A percentile compares a stretch with the other conserved stretches of the same genome.
Evolutionary conservation across 2,888 invertebrate species (phyloP).

Genomic region (Linnaemya tessellans): DNA sequence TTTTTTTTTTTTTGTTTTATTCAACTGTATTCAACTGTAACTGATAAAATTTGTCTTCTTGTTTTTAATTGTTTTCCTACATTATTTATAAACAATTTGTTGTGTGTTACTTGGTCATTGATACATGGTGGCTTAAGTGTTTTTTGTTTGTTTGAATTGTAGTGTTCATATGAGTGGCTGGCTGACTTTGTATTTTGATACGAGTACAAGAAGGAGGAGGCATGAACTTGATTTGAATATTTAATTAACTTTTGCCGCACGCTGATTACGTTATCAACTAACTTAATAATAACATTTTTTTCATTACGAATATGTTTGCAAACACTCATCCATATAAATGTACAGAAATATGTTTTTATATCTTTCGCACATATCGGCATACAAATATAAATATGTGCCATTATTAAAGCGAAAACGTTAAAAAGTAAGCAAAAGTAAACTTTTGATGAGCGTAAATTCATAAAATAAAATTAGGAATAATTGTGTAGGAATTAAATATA

Average conservation of each 20-base stretch:
- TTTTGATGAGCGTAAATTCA: not conserved
- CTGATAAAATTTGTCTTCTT: slow-evolving; percentile 19
- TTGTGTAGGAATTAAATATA: too few species aligned
- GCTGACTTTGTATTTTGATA: not conserved
- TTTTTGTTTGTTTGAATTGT: not conserved
- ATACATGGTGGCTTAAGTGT: slow-evolving; percentile 22
- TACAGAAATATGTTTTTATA: too few species aligned
- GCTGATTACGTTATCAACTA: slow-evolving; percentile 60
- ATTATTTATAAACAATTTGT: not conserved
- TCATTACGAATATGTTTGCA: not conserved
- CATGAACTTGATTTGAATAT: slow-evolving; percentile 63
- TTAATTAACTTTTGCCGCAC: slow-evolving; percentile 54
- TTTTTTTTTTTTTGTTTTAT: not conserved
- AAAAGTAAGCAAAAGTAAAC: not conserved
- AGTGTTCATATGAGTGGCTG: not conserved
- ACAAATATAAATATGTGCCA: too few species aligned
- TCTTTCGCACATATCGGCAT: not conserved
- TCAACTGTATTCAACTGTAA: not conserved
- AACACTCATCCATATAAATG: not conserved
- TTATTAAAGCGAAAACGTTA: not conserved
- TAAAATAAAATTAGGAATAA: too few species aligned
- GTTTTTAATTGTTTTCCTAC: slow-evolving; percentile 12
- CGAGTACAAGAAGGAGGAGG: slow-evolving; percentile 21
- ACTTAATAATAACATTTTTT: slow-evolving; percentile 3
- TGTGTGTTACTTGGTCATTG: slow-evolving; percentile 45